Percentiles rank a stretch among this genome's conserved stretches.
Evolutionary conservation across 1,140 invertebrate species (phyloP).

Genomic region (Heliconius eleuchia): DNA sequence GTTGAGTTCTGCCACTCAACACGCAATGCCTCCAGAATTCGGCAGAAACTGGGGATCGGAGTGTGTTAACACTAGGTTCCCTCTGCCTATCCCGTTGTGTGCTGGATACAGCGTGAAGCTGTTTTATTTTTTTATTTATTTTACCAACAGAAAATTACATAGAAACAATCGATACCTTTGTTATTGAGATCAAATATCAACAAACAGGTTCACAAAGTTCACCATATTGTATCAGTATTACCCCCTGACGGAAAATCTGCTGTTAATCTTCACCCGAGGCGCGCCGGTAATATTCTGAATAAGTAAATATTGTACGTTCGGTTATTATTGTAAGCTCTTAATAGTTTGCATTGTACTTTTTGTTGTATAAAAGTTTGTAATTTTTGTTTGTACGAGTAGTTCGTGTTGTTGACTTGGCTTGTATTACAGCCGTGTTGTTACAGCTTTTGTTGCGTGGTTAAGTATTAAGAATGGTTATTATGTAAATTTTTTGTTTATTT

Average conservation of each 20-base stretch:
- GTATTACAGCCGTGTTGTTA: neutral
- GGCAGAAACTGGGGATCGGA: too few relatives aligned
- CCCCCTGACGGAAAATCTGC: neutral
- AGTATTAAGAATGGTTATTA: neutral
- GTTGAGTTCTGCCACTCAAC: too few relatives aligned
- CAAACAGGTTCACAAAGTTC: neutral
- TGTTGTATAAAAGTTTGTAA: slow-evolving; percentile 9
- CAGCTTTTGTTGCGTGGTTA: slow-evolving; percentile 2
- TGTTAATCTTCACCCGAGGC: slow-evolving; percentile 12
- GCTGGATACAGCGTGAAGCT: too few relatives aligned
- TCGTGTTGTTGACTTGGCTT: slow-evolving; percentile 7
- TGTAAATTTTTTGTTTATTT: neutral
- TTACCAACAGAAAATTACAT: neutral
- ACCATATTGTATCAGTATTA: neutral
- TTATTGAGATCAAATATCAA: slow-evolving; percentile 2
- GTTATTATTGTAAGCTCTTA: slow-evolving; percentile 12
- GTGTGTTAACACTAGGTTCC: too few relatives aligned
- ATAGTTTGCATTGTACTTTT: slow-evolving; percentile 8
- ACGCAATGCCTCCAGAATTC: too few relatives aligned
- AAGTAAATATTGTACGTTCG: slow-evolving; percentile 1
- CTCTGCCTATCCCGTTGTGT: too few relatives aligned
- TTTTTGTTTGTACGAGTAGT: slow-evolving; percentile 8
- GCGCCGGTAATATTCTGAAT: slow-evolving; percentile 4
- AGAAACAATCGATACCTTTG: neutral
- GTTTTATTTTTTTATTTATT: too few relatives aligned